These are phyloP conservation scores for Tipula confusa DNA, from an alignment of 2,888 invertebrate genomes.

Conservation along the genomic window DNA sequence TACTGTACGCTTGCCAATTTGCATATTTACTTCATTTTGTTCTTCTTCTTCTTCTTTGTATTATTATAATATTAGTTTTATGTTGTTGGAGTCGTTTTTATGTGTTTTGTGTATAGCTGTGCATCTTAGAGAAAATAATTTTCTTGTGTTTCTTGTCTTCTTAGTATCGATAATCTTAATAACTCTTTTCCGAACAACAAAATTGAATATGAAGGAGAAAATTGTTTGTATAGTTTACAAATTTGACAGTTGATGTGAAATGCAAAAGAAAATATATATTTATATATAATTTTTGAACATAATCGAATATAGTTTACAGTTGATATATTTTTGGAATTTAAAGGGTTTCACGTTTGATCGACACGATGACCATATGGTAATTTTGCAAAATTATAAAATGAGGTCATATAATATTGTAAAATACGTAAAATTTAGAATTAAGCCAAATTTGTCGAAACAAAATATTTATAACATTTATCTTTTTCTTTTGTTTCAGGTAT, in stretches of 20 bases:
- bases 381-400: not conserved
- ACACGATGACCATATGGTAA: not conserved
- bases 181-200: not conserved
- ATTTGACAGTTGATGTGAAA: not conserved
- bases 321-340: not conserved
- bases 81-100: not conserved
- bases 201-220: not conserved
- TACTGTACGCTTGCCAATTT: not conserved
- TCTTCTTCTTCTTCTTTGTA: not conserved
- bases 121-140: conserved; percentile 7
- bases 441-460: not conserved
- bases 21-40: not conserved
- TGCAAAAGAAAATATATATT: not conserved
- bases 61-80: too few relatives aligned
- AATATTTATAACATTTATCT: not conserved
- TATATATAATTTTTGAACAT: not conserved
- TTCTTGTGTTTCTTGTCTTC: not conserved
- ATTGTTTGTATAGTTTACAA: not conserved
- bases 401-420: too few relatives aligned
- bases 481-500: not conserved
- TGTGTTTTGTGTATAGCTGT: not conserved
- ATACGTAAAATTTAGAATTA: too few relatives aligned
- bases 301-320: not conserved
- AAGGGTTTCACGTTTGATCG: not conserved
- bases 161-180: not conserved